Percentiles rank a stretch among this genome's conserved stretches.
phyloP scores from a whole-genome alignment of 2,888 invertebrate genomes.

The Teleiodes luculella region DNA sequence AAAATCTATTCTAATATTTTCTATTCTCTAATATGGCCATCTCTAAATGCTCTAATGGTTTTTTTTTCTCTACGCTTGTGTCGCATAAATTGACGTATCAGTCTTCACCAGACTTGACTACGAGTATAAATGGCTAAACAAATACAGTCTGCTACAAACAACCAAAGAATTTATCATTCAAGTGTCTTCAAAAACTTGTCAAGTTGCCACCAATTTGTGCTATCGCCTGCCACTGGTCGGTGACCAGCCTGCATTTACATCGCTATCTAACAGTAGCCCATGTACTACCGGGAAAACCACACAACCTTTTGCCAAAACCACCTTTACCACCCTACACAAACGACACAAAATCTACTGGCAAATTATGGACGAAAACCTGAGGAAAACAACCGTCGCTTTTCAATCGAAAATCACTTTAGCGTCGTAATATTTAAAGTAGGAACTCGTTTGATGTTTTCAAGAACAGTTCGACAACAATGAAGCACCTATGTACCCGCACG shows the following conservation, averaged over 20 bases:
- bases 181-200: not conserved
- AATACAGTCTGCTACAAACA: no score
- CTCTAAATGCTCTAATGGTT: no score
- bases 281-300: slow-evolving; percentile 66
- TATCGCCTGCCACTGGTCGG: slow-evolving; percentile 51
- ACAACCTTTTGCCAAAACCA: slow-evolving; percentile 29
- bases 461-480: slow-evolving; percentile 54
- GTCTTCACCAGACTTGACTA: no score
- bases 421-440: slow-evolving; percentile 20
- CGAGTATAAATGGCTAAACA: not conserved
- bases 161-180: not conserved
- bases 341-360: slow-evolving; percentile 24
- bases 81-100: no score
- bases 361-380: slow-evolving; percentile 10
- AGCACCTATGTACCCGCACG: slow-evolving; percentile 69
- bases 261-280: slow-evolving; percentile 72
- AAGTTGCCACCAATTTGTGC: slow-evolving; percentile 28
- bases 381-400: not conserved
- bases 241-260: slow-evolving; percentile 75
- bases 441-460: slow-evolving; percentile 20
- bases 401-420: slow-evolving; percentile 28
- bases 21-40: no score
- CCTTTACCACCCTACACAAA: slow-evolving; percentile 26
- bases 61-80: no score
- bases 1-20: no score